A percentile compares a stretch with the other conserved stretches of the same genome.
Conservation (phyloP, 2,113 vertebrate species). For the Dipodomys ordii region DNA sequence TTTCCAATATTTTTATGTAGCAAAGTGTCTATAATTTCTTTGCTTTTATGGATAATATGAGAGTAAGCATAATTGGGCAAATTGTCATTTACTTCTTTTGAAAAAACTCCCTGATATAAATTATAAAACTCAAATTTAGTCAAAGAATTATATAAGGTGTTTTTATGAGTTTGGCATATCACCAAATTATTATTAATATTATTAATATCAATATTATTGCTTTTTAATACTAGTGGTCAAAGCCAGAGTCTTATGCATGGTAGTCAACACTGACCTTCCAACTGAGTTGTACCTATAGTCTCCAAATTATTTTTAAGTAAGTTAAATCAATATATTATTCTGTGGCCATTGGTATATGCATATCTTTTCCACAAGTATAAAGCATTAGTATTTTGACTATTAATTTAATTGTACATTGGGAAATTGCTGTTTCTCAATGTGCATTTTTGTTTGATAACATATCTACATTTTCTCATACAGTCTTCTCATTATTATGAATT, state of each 20-base stretch:
- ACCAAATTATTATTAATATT: neutral
- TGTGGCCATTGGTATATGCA: neutral
- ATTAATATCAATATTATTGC: neutral
- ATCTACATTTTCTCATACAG: neutral
- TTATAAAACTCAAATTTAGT: neutral
- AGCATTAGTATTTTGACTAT: neutral
- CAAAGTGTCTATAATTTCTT: neutral
- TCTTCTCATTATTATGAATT: neutral
- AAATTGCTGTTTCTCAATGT: neutral
- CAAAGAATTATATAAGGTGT: neutral
- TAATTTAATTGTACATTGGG: neutral
- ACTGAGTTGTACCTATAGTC: neutral
- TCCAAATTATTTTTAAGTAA: neutral
- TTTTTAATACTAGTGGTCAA: neutral
- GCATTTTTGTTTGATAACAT: neutral
- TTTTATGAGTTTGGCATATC: neutral
- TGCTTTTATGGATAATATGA: neutral
- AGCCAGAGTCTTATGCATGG: too few relatives aligned
- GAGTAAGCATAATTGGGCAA: neutral
- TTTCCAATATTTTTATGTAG: neutral
- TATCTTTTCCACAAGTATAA: neutral
- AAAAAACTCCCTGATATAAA: slow-evolving; percentile 4
- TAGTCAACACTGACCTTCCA: neutral
- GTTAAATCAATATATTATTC: neutral
- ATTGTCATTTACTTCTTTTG: neutral